Evolutionary conservation across 2,888 invertebrate genomes (phyloP).

Genomic region (Watsonalla cultraria): DNA sequence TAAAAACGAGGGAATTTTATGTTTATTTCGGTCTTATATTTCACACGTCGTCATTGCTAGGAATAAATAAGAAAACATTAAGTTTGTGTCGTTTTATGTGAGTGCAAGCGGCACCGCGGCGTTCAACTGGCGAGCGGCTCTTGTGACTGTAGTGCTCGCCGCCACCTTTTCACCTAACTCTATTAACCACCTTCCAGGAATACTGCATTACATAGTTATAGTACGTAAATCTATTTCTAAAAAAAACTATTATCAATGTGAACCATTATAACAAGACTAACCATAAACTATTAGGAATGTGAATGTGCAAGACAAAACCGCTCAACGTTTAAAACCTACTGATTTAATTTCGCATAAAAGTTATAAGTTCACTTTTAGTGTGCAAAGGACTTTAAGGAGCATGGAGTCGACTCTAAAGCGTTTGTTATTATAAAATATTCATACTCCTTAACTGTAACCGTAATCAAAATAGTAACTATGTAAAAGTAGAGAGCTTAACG

Average conservation of each 20-base stretch:
- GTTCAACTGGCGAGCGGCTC: not conserved
- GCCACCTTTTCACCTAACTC: conserved; percentile 12
- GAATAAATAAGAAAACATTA: conserved; percentile 55
- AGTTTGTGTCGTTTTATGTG: conserved; percentile 47
- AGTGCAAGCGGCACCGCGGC: conserved; percentile 11
- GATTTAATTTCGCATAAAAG: too few species aligned
- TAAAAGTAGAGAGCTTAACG: conserved; percentile 45
- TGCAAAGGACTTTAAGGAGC: not conserved
- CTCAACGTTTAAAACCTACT: not conserved
- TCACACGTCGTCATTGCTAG: conserved; percentile 53
- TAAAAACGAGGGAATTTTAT: conserved; percentile 58
- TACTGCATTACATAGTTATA: conserved; percentile 12
- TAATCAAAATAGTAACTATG: conserved; percentile 34
- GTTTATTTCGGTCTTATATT: conserved; percentile 57
- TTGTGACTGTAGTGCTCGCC: not conserved
- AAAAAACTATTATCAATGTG: too few species aligned
- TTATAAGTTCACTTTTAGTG: too few species aligned
- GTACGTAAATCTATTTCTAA: not conserved
- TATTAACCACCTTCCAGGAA: conserved; percentile 20
- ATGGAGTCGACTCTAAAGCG: conserved; percentile 5
- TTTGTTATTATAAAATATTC: conserved; percentile 17
- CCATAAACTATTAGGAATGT: not conserved
- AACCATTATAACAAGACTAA: not conserved
- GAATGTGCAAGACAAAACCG: not conserved
- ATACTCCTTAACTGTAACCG: conserved; percentile 15